phyloP scores from a whole-genome alignment of 1,140 invertebrate genomes.

The Condylostylus longicornis region DNA sequence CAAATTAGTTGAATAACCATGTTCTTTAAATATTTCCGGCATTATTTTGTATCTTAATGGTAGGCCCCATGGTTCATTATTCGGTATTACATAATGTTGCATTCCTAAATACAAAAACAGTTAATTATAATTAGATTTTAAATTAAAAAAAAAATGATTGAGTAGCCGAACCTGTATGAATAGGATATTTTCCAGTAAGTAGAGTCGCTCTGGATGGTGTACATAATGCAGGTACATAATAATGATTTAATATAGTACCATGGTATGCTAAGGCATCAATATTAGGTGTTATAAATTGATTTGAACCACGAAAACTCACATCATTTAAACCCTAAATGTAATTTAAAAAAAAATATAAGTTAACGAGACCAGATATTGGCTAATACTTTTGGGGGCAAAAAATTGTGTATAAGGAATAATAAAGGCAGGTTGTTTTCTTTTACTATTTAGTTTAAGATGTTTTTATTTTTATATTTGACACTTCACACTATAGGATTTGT shows the following conservation, averaged over 20 bases:
- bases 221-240: slow-evolving; percentile 62
- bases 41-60: slow-evolving; percentile 53
- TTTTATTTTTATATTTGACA: too few relatives aligned
- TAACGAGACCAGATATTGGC: background rate
- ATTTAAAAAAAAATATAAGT: slow-evolving; percentile 1
- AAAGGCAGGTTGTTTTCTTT: slow-evolving; percentile 4
- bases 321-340: slow-evolving; percentile 67
- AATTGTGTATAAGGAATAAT: background rate
- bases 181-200: slow-evolving; percentile 70
- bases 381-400: slow-evolving; percentile 1
- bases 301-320: slow-evolving; percentile 74
- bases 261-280: slow-evolving; percentile 67
- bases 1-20: slow-evolving; percentile 66
- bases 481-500: too few relatives aligned
- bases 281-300: slow-evolving; percentile 72
- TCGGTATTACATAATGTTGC: slow-evolving; percentile 61
- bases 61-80: slow-evolving; percentile 55
- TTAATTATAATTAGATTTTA: background rate
- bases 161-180: slow-evolving; percentile 46
- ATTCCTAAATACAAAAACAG: slow-evolving; percentile 42
- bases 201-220: slow-evolving; percentile 63
- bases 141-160: background rate
- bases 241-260: slow-evolving; percentile 57
- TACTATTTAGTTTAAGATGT: too few relatives aligned
- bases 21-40: slow-evolving; percentile 55